Percentiles rank a stretch among this genome's conserved stretches.
Evolutionary conservation across 2,113 vertebrate genomes (phyloP).

Genomic region (Anoplopoma fimbria): DNA sequence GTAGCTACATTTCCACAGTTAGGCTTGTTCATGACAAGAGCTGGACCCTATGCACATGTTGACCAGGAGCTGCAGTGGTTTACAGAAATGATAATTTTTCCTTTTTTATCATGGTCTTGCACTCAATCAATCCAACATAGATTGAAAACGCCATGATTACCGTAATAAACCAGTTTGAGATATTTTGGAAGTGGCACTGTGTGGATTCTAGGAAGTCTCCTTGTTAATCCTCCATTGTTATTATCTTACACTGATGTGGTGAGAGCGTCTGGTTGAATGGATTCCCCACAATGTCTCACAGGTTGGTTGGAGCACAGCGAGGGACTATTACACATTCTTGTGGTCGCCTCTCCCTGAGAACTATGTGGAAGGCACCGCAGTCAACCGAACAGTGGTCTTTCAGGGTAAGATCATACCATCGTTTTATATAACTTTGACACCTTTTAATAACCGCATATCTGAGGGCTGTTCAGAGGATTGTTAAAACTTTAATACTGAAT

Average conservation of each 20-base stretch:
- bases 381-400: conserved; percentile 94
- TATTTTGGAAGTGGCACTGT: conserved; percentile 58
- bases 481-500: conserved; percentile 62
- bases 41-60: conserved; percentile 26
- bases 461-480: conserved; percentile 39
- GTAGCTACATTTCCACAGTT: conserved; percentile 71
- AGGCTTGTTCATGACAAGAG: conserved; percentile 67
- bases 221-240: conserved; percentile 58
- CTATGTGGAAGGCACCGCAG: conserved; percentile 91
- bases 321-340: conserved; percentile 99
- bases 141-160: conserved; percentile 45
- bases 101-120: neutral
- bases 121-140: conserved; percentile 15
- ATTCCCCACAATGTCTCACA: conserved; percentile 78
- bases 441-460: conserved; percentile 63
- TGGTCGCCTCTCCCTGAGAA: conserved; percentile 97
- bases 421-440: conserved; percentile 73
- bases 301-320: conserved; percentile 99
- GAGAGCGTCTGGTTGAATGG: conserved; percentile 55
- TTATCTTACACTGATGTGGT: conserved; percentile 70
- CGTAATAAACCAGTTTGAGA: conserved; percentile 42
- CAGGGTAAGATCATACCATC: conserved; percentile 88
- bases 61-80: conserved; percentile 41
- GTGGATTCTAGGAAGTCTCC: conserved; percentile 48
- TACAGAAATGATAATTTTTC: conserved; percentile 22